Base-by-base conservation (phyloP, 2,888 invertebrate genomes). In the Scaptomyza reducta region DNA sequence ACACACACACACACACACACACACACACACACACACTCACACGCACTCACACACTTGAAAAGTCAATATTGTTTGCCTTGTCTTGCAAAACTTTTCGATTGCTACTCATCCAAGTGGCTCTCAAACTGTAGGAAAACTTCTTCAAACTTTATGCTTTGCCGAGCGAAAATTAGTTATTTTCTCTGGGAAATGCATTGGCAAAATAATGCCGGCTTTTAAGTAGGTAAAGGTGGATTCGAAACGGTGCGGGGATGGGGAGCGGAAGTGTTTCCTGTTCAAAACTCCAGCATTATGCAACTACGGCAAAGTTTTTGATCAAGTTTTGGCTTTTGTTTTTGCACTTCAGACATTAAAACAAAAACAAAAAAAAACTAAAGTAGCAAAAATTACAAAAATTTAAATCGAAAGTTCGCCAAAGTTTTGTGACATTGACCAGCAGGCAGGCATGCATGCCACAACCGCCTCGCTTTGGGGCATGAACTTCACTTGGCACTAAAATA, bases 121-220 rank as follows among this genome's bases (percentile, higher is more conserved):
- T 63, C 60, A 68, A 78, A 72, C 79, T 73, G 69, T 50, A 11
- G 3, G 16, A 4, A 59, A 77, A 75, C 59, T 78, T 74, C 14
- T 49, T 53, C 42, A 51, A 77, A 75, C 49, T 77, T 69, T 38
- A 27, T 35, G 22, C 42, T 38, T 16, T 58, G 54, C 62, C 25
- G 29, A 55, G 70, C 58, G 68, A 71, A 83, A 82, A 83, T 82
- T 82, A 76, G 80, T 80, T 76, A 83, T 83, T 80, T 61, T 82
- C 78, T 78, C 53, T 51, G 68, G 59, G 29, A 56, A 65, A 47
- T 62, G 50, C 38, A 49, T 63, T 56, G 53, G 50, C 42, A 55
- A 58, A 71, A 69, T 62, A 74, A 56, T 68, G 62, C 16, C 10
- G 57, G 22, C 35, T 55, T 7, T 14, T 14, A 40, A 47, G 51